Base-by-base conservation (phyloP, 2,113 vertebrate species). In the Cyanoliseus patagonus region DNA sequence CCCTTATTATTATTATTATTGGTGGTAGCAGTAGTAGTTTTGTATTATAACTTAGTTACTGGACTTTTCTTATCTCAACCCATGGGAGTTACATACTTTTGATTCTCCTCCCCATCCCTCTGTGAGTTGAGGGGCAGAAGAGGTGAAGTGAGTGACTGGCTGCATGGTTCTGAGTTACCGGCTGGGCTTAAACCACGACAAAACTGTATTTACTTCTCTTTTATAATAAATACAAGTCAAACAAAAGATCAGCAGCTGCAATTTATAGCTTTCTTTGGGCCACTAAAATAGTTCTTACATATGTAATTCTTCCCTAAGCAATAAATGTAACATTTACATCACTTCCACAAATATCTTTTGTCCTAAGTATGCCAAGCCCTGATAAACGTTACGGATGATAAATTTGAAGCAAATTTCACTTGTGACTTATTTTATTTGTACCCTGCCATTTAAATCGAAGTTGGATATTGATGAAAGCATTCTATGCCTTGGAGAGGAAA, bases 401-500 rank as follows among this genome's bases (percentile, higher is more conserved):
- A 91, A 89, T 84, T 6, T 39, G 62, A 82, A 84, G 63, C 53
- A 92, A 86, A 89, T 82, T 70, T 78, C 66, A 62, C n/a, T 94
- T 80, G 67, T 30, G 75, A 73, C 46, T 89, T 82, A 28, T 59
- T 96, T 96, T 92, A 89, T 92, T 94, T 87, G 81, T 31, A 47
- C 2, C 12, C 53, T 87, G 79, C 47, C 76, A 81, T 85, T 85
- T 69, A 87, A 92, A 94, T 51, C 37, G 67, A 87, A 76, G 73
- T 5, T 46, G 42, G 23, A 59, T 92, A 91, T 72, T 88, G 86
- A 93, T 53, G 79, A 83, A 37, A 78, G 73, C 13, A 0, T 93
- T 82, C 51, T 66, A 3, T 77, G 84, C 83, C 89, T 94, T 31
- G 52, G 67, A 97, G 88, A 95, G 64, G 81, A 93, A 95, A 86